Evolutionary conservation across 2,888 invertebrate genomes (phyloP).

Genomic region (Xestia sexstrigata): DNA sequence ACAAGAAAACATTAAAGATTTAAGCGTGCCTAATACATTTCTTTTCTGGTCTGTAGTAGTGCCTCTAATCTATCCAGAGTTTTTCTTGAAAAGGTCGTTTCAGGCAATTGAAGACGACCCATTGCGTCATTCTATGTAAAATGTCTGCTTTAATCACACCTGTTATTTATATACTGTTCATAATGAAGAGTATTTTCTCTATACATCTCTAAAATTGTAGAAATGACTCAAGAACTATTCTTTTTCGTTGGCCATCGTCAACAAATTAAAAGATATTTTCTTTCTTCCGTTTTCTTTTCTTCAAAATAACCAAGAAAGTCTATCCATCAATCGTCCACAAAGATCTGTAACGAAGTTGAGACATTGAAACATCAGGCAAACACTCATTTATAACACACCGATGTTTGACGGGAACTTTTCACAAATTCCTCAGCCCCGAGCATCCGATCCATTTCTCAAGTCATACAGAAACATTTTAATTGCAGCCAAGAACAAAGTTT

Average conservation of each 20-base stretch:
- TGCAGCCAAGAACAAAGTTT: conserved; percentile 69
- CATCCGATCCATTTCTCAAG: conserved; percentile 68
- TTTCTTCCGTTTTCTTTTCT: neutral
- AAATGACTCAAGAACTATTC: neutral
- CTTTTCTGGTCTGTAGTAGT: neutral
- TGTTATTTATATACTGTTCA: neutral
- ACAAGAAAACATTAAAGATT: no score
- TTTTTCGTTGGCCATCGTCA: neutral
- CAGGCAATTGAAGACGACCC: neutral
- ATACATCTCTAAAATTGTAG: neutral
- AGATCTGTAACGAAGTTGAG: conserved; percentile 48
- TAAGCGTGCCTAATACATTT: no score
- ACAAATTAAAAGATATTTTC: neutral
- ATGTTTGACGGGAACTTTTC: conserved; percentile 47
- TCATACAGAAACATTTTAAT: conserved; percentile 74
- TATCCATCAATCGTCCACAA: conserved; percentile 44
- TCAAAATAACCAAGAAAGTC: conserved; percentile 17
- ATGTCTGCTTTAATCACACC: neutral
- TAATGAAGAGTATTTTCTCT: neutral
- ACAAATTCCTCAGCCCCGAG: conserved; percentile 37
- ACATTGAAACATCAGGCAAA: conserved; percentile 50
- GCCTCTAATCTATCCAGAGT: neutral
- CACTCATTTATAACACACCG: conserved; percentile 48
- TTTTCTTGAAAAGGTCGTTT: neutral
- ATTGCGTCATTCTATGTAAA: neutral